Evolutionary conservation across 2,888 invertebrate genomes (phyloP).

Genomic region (Ophraella communa): DNA sequence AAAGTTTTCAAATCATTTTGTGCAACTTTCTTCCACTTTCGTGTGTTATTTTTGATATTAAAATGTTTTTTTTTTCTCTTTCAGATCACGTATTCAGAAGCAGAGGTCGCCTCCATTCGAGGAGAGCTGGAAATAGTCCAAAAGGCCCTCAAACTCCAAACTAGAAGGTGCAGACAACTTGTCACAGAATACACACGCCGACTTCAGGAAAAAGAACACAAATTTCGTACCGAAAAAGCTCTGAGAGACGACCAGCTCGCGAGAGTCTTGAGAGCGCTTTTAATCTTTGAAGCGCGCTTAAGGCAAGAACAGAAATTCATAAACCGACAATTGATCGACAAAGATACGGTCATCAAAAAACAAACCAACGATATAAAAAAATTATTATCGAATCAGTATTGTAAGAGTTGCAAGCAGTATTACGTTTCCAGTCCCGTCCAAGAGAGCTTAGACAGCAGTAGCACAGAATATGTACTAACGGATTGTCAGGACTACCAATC

Average conservation of each 20-base stretch:
- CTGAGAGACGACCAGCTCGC: slow-evolving; percentile 75
- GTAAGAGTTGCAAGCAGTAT: slow-evolving; percentile 58
- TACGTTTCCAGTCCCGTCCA: slow-evolving; percentile 50
- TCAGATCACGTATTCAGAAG: slow-evolving; percentile 71
- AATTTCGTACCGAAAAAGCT: slow-evolving; percentile 67
- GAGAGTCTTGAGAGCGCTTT: slow-evolving; percentile 72
- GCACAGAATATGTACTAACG: slow-evolving; percentile 56
- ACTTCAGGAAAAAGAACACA: slow-evolving; percentile 67
- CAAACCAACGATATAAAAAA: slow-evolving; percentile 74
- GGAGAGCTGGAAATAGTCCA: slow-evolving; percentile 72
- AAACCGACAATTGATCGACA: slow-evolving; percentile 70
- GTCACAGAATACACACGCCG: slow-evolving; percentile 70
- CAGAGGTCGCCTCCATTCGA: slow-evolving; percentile 65
- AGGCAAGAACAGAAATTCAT: slow-evolving; percentile 77
- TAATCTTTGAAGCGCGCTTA: slow-evolving; percentile 74
- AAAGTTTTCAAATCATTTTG: not conserved
- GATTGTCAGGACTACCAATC: slow-evolving; percentile 57
- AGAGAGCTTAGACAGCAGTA: slow-evolving; percentile 57
- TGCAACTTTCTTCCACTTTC: not conserved
- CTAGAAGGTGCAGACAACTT: slow-evolving; percentile 72
- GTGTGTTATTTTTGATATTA: not conserved
- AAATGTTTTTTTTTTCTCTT: slow-evolving; percentile 53
- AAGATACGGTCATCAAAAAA: slow-evolving; percentile 73
- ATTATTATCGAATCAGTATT: slow-evolving; percentile 63
- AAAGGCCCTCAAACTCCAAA: slow-evolving; percentile 70